Evolutionary conservation across 1,140 invertebrate genomes (phyloP).

Genomic region (Lasioglossum albipes): DNA sequence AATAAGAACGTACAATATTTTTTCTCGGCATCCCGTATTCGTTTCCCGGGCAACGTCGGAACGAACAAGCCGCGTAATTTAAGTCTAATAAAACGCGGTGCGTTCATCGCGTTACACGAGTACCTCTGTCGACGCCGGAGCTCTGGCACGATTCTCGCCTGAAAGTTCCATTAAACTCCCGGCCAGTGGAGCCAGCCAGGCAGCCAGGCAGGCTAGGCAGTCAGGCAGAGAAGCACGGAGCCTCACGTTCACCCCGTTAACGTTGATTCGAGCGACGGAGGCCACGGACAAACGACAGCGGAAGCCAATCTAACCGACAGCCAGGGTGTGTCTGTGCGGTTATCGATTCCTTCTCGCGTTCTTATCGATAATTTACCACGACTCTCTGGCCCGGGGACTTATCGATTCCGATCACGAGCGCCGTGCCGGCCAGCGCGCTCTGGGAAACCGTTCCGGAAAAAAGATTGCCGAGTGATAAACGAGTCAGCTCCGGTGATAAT

Average conservation of each 20-base stretch:
- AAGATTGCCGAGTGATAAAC: slow-evolving; percentile 20
- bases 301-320: slow-evolving; percentile 34
- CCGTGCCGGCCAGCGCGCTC: too few species aligned
- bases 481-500: slow-evolving; percentile 27
- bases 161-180: slow-evolving; percentile 20
- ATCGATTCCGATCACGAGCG: slow-evolving; percentile 35
- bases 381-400: slow-evolving; percentile 2
- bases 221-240: not conserved
- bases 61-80: slow-evolving; percentile 11
- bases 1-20: not conserved
- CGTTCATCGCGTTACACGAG: slow-evolving; percentile 3
- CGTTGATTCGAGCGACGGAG: slow-evolving; percentile 24
- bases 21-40: not conserved
- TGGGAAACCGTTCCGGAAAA: not conserved
- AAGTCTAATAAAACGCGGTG: slow-evolving; percentile 12
- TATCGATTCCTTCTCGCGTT: slow-evolving; percentile 41
- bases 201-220: not conserved
- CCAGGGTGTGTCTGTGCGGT: not conserved
- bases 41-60: not conserved
- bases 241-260: slow-evolving; percentile 12
- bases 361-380: slow-evolving; percentile 44
- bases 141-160: not conserved
- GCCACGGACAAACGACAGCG: not conserved
- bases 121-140: not conserved
- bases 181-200: not conserved